Conservation (phyloP, 2,888 invertebrate species). For the Phengaris alcon region DNA sequence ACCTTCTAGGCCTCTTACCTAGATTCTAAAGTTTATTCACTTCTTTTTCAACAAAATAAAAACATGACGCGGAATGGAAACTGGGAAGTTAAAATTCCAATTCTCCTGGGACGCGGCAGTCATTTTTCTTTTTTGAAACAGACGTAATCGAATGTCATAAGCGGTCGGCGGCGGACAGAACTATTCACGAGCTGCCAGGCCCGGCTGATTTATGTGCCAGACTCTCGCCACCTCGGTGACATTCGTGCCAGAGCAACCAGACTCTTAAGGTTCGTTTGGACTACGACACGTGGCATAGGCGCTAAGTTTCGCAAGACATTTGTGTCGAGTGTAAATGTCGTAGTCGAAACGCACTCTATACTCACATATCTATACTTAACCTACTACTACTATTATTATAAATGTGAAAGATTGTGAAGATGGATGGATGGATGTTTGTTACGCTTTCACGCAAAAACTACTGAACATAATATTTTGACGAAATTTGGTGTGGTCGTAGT, state of each 20-base stretch:
- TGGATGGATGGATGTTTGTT: too few relatives aligned
- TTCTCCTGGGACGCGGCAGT: constrained; percentile 35
- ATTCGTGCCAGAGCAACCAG: constrained; percentile 50
- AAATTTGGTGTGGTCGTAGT: too few relatives aligned
- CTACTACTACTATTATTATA: too few relatives aligned
- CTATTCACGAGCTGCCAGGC: constrained; percentile 62
- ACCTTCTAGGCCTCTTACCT: too few relatives aligned
- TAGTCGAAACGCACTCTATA: too few relatives aligned
- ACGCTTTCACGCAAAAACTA: too few relatives aligned
- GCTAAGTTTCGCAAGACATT: too few relatives aligned
- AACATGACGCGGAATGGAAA: constrained; percentile 29
- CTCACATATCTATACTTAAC: too few relatives aligned
- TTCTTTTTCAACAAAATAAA: constrained; percentile 24
- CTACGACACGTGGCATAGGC: too few relatives aligned
- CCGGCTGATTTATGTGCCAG: constrained; percentile 70
- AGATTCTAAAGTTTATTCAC: constrained; percentile 3
- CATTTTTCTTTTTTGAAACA: constrained; percentile 43
- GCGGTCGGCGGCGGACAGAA: constrained; percentile 64
- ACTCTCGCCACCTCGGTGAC: constrained; percentile 74
- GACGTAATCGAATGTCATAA: constrained; percentile 73
- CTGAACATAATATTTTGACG: too few relatives aligned
- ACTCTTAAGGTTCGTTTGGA: not conserved
- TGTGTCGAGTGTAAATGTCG: too few relatives aligned
- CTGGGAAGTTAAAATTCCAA: constrained; percentile 30
- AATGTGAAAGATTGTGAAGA: too few relatives aligned